These are phyloP conservation scores for Agriotes lineatus DNA, from an alignment of 2,888 invertebrate genomes.

Conservation along the genomic window DNA sequence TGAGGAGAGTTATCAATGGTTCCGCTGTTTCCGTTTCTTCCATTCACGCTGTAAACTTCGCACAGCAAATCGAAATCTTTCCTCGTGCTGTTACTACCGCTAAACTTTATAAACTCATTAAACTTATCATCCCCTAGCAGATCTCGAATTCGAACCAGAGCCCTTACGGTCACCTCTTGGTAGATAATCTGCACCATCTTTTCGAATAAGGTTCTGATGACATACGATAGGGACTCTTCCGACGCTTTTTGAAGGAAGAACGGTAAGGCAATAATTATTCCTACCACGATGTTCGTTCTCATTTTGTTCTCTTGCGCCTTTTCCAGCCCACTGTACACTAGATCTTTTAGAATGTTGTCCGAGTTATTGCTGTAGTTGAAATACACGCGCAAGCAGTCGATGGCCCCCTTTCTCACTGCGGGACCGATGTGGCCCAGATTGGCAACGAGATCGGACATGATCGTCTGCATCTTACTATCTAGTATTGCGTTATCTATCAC, in stretches of 20 bases:
- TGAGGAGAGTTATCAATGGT: constrained; percentile 36
- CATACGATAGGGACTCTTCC: constrained; percentile 64
- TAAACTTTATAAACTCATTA: constrained; percentile 66
- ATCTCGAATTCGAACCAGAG: constrained; percentile 78
- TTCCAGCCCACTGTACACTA: constrained; percentile 76
- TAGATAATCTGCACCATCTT: constrained; percentile 66
- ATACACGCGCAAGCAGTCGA: constrained; percentile 82
- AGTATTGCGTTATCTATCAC: constrained; percentile 75
- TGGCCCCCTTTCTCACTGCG: constrained; percentile 83
- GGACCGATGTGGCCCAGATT: constrained; percentile 86
- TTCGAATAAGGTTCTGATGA: constrained; percentile 63
- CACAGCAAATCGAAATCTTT: constrained; percentile 73
- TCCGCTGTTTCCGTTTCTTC: constrained; percentile 31
- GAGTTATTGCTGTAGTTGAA: constrained; percentile 76
- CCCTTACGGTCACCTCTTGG: constrained; percentile 77
- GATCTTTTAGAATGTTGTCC: constrained; percentile 75
- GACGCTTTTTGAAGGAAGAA: constrained; percentile 71
- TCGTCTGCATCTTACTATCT: constrained; percentile 74
- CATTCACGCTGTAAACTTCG: constrained; percentile 70
- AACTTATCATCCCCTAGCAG: constrained; percentile 77
- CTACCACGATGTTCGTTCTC: constrained; percentile 73
- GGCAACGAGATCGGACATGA: constrained; percentile 78
- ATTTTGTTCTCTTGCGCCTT: constrained; percentile 70
- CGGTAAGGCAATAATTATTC: constrained; percentile 75
- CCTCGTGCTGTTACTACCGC: constrained; percentile 63